Evolutionary conservation across 2,888 invertebrate genomes (phyloP), one percentile per base, ranked within the genome.

Genomic region (Drosophila siamana): DNA sequence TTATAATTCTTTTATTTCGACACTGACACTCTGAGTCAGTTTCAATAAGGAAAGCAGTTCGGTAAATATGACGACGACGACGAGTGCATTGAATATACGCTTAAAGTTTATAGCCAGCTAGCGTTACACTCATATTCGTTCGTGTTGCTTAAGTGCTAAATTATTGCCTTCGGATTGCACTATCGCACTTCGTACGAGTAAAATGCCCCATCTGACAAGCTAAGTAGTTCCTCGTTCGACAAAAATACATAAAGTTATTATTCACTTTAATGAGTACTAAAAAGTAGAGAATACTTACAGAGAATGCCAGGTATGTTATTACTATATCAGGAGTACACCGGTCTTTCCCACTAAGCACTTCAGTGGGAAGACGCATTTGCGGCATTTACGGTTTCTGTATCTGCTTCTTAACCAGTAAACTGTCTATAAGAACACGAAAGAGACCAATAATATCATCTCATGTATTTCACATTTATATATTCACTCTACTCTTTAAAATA

Each of bases 81-180:
- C 22, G 41, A 64, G 64, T 64, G 59, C 64, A 50, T 59, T 60
- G 71, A 60, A 51, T 41, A 16, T 13, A 13, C 26, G 24, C 24
- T 30, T 13, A 9, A 38, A 40, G 50, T 67, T 67, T 67, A 74
- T 64, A 33, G 47, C 61, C 26, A 24, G 62, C 55, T 30, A n/a
- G 2, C 19, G 3, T 69, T 46, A 62, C 55, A 52, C 65, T 59
- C 54, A 61, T 46, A 73, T 47, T 51, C 38, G 57, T 47, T 46
- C 41, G 57, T 57, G 47, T 61, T 57, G 16, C 22, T 44, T 57
- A 47, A 74, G 74, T 74, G 73, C 69, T 41, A 52, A 63, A 55
- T 59, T 52, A 59, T 44, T 26, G 73, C 38, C 26, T 33, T 6
- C 13, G 40, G 47, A 59, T 69, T 41, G 40, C 52, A 59, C 48